A percentile compares a stretch with the other conserved stretches of the same genome.
Conservation (phyloP, 2,797 vertebrate genomes). For the Miichthys miiuy region DNA sequence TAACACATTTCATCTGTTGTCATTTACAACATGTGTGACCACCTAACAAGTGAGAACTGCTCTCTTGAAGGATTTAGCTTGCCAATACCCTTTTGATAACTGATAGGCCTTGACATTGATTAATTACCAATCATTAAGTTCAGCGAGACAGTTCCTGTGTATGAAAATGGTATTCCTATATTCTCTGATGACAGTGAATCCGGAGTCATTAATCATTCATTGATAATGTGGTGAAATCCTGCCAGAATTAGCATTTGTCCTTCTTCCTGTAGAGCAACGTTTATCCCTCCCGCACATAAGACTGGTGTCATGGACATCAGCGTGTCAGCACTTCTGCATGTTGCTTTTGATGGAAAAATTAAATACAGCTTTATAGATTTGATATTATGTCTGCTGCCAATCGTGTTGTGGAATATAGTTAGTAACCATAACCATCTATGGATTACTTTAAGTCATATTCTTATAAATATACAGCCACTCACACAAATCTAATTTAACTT, state of each 20-base stretch:
- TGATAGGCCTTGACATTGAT: conserved; percentile 54
- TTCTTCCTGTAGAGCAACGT: conserved; percentile 34
- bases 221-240: conserved; percentile 49
- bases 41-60: not conserved
- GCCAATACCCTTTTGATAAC: conserved; percentile 46
- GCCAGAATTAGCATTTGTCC: conserved; percentile 61
- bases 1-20: not conserved
- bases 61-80: conserved; percentile 16
- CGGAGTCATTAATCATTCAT: conserved; percentile 61
- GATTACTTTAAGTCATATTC: not conserved
- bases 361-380: not conserved
- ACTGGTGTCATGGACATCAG: conserved; percentile 19
- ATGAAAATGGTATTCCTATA: conserved; percentile 33
- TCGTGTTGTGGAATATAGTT: not conserved
- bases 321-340: conserved; percentile 44
- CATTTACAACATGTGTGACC: not conserved
- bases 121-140: conserved; percentile 54
- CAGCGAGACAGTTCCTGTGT: conserved; percentile 23
- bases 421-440: not conserved
- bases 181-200: conserved; percentile 11
- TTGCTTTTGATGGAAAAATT: not conserved
- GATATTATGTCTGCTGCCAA: not conserved
- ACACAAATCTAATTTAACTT: not conserved
- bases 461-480: too few relatives aligned
- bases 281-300: conserved; percentile 13